These are phyloP conservation scores for Chascanopsetta lugubris DNA, from an alignment of 2,113 vertebrate species.

Conservation along the genomic window DNA sequence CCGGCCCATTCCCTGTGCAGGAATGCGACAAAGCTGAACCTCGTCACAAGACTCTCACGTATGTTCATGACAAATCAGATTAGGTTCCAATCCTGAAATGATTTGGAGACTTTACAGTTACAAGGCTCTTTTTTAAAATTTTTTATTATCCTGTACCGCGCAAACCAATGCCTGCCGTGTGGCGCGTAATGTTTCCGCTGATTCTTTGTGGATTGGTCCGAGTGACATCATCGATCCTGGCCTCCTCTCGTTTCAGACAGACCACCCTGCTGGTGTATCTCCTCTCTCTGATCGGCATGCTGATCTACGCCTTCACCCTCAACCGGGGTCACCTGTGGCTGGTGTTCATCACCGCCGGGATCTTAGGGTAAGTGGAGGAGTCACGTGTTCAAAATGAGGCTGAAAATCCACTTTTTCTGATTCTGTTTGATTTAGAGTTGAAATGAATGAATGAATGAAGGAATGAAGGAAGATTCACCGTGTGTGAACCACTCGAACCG, in stretches of 20 bases:
- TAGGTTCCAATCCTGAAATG: neutral
- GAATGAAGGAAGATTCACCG: too few species aligned
- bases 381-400: neutral
- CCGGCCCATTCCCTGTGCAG: conserved; percentile 10
- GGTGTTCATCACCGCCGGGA: conserved; percentile 90
- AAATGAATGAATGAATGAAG: too few species aligned
- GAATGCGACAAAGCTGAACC: neutral
- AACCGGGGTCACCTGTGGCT: conserved; percentile 88
- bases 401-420: too few species aligned
- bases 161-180: neutral
- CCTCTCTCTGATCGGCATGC: conserved; percentile 89
- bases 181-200: too few species aligned
- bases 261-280: conserved; percentile 88
- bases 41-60: conserved; percentile 14
- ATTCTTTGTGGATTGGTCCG: too few species aligned
- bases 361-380: conserved; percentile 93
- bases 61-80: conserved; percentile 27
- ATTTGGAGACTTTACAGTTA: neutral
- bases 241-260: conserved; percentile 77
- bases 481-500: too few species aligned
- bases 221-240: neutral
- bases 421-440: too few species aligned
- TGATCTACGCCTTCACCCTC: conserved; percentile 88
- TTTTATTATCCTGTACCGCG: neutral
- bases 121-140: neutral